Evolutionary conservation across 1,140 invertebrate species (phyloP), one percentile per base, ranked within the genome.

Genomic region (Harpegnathos saltator): DNA sequence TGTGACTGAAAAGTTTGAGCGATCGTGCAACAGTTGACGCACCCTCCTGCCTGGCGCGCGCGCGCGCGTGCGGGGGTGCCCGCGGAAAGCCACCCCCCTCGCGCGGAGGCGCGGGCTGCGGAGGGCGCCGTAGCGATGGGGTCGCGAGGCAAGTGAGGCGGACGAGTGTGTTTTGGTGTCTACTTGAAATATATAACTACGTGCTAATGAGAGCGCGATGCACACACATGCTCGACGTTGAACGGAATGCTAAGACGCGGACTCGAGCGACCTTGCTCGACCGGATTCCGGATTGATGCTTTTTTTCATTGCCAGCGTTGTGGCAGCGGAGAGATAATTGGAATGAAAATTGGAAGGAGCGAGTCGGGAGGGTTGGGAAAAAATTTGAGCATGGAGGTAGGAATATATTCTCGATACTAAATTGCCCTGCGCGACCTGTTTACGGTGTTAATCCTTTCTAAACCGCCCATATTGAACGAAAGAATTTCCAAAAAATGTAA

Each of bases 21-120:
- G 88, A 89, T 91, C 85, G 90, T 85, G 91, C 91, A 92, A 92
- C 90, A 92, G 91, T 91, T 92, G 90, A 89, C 83, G 84, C 81
- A 83, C 72, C 85, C 89, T 86, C 84, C 78, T 82, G 59, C 73
- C 71, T 65, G 26, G 69, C 72, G 61, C n/a, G n/a, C n/a, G n/a
- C n/a, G n/a, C n/a, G n/a, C n/a, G n/a, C n/a, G n/a, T n/a, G n/a
- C n/a, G n/a, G n/a, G n/a, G n/a, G n/a, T n/a, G n/a, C 24, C 48
- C 58, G 29, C 61, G 82, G 50, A 38, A 54, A 56, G 29, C 62
- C 73, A 54, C 81, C 54, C 65, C 50, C 61, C n/a, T n/a, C n/a
- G n/a, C n/a, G n/a, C n/a, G n/a, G n/a, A n/a, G n/a, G n/a, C 77
- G 74, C 82, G 48, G 73, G 26, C 15, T n/a, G 14, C 24, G 62